Conservation (phyloP, 1,140 invertebrate genomes). For the Trichomalopsis sarcophagae region DNA sequence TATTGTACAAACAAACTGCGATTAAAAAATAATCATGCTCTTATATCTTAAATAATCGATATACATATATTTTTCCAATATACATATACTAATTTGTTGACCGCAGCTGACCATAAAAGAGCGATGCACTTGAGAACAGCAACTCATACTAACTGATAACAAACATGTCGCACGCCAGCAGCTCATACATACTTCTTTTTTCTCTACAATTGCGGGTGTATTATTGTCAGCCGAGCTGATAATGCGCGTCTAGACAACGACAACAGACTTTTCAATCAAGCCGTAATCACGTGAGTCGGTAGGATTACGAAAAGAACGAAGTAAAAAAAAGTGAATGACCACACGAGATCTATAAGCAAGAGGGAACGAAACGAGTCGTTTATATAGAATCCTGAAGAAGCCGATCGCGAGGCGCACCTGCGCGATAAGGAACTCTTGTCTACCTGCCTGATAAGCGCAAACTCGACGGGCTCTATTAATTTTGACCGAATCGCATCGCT, state of each 20-base stretch:
- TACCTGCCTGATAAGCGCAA: conserved; percentile 30
- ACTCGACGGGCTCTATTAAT: background rate
- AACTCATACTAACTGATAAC: no score
- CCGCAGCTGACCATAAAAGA: no score
- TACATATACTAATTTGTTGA: no score
- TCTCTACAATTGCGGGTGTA: no score
- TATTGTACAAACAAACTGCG: no score
- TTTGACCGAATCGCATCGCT: background rate
- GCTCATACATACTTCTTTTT: background rate
- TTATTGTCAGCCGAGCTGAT: background rate
- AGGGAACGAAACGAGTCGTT: background rate
- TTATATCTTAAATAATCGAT: no score
- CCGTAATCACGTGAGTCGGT: no score
- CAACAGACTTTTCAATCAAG: background rate
- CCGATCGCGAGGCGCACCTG: background rate
- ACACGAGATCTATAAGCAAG: background rate
- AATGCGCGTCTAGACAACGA: background rate
- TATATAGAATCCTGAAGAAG: background rate
- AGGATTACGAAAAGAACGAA: no score
- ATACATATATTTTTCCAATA: no score
- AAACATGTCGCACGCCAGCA: background rate
- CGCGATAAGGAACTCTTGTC: conserved; percentile 5
- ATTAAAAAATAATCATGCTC: no score
- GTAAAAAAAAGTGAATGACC: background rate
- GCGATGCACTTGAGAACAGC: no score